These are phyloP conservation scores for Calosoma granatense DNA, from an alignment of 1,140 invertebrate genomes.

Conservation along the genomic window DNA sequence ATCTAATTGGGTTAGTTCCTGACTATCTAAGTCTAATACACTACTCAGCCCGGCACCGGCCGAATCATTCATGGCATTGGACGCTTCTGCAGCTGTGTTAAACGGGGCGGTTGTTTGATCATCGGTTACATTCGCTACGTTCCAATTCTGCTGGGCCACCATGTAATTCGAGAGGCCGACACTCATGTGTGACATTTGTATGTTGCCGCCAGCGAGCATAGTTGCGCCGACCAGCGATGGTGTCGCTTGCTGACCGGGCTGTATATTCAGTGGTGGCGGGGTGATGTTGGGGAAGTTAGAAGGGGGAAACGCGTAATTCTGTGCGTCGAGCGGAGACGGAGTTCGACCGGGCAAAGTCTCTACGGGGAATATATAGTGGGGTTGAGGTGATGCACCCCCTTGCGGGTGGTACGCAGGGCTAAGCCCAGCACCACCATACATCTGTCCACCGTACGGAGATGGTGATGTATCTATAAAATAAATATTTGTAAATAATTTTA, in stretches of 20 bases:
- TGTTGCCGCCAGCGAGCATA: background rate
- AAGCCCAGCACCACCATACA: conserved; percentile 14
- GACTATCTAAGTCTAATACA: conserved; percentile 37
- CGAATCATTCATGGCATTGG: conserved; percentile 17
- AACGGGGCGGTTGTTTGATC: conserved; percentile 7
- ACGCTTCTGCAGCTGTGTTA: conserved; percentile 12
- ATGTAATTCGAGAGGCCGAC: background rate
- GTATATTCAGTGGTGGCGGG: conserved; percentile 14
- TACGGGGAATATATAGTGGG: conserved; percentile 15
- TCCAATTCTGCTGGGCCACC: conserved; percentile 17
- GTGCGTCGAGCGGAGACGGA: conserved; percentile 11
- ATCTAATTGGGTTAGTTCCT: conserved; percentile 36
- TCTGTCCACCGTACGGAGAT: conserved; percentile 19
- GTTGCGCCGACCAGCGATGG: background rate
- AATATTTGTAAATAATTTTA: conserved; percentile 10
- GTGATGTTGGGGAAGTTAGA: background rate
- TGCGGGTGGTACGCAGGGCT: conserved; percentile 16
- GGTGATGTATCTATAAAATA: conserved; percentile 20
- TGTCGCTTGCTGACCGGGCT: conserved; percentile 15
- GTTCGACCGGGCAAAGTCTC: conserved; percentile 13
- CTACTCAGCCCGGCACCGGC: conserved; percentile 29
- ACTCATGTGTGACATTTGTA: conserved; percentile 7
- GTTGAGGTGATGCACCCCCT: conserved; percentile 20
- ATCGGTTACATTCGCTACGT: conserved; percentile 15
- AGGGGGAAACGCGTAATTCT: background rate